phyloP scores from a whole-genome alignment of 2,797 vertebrate species.

The Hirundo rustica region DNA sequence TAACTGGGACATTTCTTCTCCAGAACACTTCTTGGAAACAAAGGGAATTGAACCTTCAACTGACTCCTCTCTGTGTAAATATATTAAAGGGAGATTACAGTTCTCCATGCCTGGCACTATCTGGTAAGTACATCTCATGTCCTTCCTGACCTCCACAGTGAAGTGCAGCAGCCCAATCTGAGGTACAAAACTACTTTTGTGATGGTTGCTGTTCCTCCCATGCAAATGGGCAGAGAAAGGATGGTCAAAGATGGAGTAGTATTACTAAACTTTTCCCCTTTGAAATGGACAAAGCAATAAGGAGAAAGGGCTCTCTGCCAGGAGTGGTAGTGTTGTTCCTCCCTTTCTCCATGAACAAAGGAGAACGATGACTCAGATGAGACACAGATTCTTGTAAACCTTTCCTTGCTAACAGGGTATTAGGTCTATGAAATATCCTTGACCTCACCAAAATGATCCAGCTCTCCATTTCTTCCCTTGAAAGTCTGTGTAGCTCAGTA shows the following conservation, averaged over 20 bases:
- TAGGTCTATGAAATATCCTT: neutral
- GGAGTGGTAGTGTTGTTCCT: neutral
- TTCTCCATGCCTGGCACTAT: neutral
- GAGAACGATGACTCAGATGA: neutral
- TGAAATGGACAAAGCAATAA: rapidly evolving
- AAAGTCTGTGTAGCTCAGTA: neutral
- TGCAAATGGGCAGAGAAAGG: neutral
- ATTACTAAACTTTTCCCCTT: neutral
- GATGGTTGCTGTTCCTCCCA: neutral
- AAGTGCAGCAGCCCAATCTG: neutral
- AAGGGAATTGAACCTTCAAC: neutral
- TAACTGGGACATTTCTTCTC: neutral
- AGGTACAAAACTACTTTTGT: neutral
- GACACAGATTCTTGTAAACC: neutral
- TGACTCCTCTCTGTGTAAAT: neutral
- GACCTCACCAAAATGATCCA: neutral
- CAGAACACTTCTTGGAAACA: neutral
- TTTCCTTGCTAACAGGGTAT: neutral
- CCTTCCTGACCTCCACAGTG: neutral
- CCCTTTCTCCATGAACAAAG: neutral
- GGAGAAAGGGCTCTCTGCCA: neutral
- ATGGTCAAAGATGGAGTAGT: neutral
- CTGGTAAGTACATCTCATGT: neutral
- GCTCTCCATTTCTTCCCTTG: neutral
- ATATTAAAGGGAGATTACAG: neutral